phyloP scores from a whole-genome alignment of 2,797 vertebrate species.

The Sphenopsis melanotis region DNA sequence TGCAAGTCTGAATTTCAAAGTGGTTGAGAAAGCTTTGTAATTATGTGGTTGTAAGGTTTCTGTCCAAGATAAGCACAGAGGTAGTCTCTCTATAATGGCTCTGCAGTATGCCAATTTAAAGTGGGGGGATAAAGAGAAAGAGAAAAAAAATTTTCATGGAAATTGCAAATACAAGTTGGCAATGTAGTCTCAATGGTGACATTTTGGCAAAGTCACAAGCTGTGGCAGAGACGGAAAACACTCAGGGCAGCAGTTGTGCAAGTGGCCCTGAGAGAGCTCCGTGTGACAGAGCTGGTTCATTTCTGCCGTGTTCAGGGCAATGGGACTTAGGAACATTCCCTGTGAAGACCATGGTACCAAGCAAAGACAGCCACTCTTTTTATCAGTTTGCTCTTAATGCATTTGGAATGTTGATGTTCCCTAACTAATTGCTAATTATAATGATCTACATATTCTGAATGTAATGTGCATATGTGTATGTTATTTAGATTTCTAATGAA shows the following conservation, averaged over 20 bases:
- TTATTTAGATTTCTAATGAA: background rate
- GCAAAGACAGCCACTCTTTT: background rate
- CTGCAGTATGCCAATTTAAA: background rate
- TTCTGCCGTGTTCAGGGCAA: background rate
- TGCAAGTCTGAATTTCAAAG: background rate
- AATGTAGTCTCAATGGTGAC: background rate
- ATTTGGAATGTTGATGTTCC: background rate
- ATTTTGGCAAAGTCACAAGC: background rate
- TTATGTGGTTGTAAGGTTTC: background rate
- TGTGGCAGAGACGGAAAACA: background rate
- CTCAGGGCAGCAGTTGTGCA: background rate
- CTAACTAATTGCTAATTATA: background rate
- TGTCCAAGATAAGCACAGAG: background rate
- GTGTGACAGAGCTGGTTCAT: background rate
- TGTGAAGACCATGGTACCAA: background rate
- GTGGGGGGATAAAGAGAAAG: accelerated
- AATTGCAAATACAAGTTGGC: background rate
- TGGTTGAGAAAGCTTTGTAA: background rate
- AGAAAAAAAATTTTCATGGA: background rate
- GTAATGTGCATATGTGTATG: background rate
- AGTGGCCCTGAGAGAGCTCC: background rate
- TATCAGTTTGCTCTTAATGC: background rate
- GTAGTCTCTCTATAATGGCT: background rate
- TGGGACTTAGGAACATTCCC: background rate
- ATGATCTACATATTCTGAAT: background rate